These are phyloP conservation scores for Eudiplozoon nipponicum DNA, from an alignment of 2,888 invertebrate species.

Conservation along the genomic window DNA sequence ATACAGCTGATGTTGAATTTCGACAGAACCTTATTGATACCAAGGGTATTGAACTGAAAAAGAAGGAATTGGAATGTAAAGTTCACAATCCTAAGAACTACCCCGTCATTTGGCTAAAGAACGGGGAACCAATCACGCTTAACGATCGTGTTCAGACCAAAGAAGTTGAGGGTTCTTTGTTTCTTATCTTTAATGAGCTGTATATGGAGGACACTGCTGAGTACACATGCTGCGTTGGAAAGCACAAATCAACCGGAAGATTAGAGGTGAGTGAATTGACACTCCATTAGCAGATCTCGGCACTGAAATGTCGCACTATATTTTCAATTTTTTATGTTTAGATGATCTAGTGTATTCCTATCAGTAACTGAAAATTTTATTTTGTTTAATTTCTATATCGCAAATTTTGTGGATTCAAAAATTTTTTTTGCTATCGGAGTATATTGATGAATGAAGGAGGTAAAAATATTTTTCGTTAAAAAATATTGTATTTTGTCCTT, in stretches of 20 bases:
- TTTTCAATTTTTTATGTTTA: background rate
- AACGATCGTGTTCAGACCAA: conserved; percentile 43
- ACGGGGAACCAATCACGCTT: conserved; percentile 52
- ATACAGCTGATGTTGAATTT: conserved; percentile 70
- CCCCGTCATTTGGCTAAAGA: conserved; percentile 66
- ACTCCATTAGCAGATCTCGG: conserved; percentile 25
- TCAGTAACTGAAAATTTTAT: too few relatives aligned
- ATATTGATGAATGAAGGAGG: too few relatives aligned
- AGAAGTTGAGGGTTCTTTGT: conserved; percentile 35
- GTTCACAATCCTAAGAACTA: conserved; percentile 47
- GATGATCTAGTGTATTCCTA: background rate
- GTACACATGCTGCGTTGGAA: conserved; percentile 29
- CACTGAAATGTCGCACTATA: background rate
- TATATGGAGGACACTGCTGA: conserved; percentile 27
- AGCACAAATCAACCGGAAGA: conserved; percentile 21
- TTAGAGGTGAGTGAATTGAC: conserved; percentile 25
- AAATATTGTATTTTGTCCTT: too few relatives aligned
- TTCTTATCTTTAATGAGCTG: conserved; percentile 37
- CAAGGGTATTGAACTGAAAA: conserved; percentile 60
- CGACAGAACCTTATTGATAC: conserved; percentile 74
- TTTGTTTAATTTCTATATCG: too few relatives aligned
- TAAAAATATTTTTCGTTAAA: too few relatives aligned
- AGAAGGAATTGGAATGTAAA: conserved; percentile 58
- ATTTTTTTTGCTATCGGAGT: too few relatives aligned
- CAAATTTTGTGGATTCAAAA: too few relatives aligned